Evolutionary conservation across 1,140 invertebrate genomes (phyloP), one percentile per base, ranked within the genome.

Genomic region (Bombus haemorrhoidalis): DNA sequence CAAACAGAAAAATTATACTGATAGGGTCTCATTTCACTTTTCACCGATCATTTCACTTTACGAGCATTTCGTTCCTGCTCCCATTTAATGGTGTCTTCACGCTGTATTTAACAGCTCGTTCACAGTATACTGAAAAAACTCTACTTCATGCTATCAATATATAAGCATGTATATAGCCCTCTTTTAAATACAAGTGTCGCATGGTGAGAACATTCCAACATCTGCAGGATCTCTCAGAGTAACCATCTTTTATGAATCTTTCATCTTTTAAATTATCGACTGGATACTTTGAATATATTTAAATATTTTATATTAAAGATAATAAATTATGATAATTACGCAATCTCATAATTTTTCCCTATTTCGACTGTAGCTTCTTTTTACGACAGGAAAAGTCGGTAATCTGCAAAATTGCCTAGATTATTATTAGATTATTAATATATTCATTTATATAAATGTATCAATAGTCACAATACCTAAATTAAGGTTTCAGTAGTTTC

Each of bases 11-110:
- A 83, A 68, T 57, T 57, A 39, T 41, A 37, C 32, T 0, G 13
- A 28, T n/a, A 28, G 3, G 32, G 37, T 43, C 28, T 43, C 71
- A 41, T 79, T 84, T 79, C 75, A 59, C 53, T 59, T 84, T 59
- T 53, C 73, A 34, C 37, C 28, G 13, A n/a, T 69, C 78, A 62
- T 81, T 81, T 81, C 68, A 41, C 68, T 25, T 32, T 12, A 37
- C 37, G 68, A 5, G 34, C 12, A 59, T 62, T 83, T 64, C 28
- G 6, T 66, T 47, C 34, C 62, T 34, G 32, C 9, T 32, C 10
- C 5, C 10, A 25, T 69, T 68, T 39, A 28, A 43, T 39, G 53
- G 2, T 9, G 12, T 34, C 39, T 64, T 18, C 13, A 13, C 34
- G 12, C 13, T 15, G 22, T 79, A 37, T 43, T 80, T 68, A 80